Base-by-base conservation (phyloP, 2,113 vertebrate genomes). In the Apodemus speciosus region DNA sequence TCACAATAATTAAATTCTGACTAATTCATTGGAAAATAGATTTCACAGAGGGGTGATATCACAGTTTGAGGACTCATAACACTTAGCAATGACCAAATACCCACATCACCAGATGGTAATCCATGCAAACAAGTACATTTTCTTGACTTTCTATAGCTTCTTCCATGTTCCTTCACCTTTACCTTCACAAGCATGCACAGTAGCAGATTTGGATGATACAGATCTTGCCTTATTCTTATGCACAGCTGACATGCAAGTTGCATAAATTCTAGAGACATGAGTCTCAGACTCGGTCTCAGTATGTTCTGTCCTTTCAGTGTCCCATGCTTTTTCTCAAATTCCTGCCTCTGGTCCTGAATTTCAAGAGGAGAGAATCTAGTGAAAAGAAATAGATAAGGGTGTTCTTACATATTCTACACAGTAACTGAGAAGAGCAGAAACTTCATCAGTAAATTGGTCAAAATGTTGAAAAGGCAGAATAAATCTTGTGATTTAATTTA, bases 1-100 rank as follows among this genome's bases (percentile, higher is more conserved):
- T 0, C 27, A 8, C 2, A 93, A 4, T 2, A 93, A 80, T 56
- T 27, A 62, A 95, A 95, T 95, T 76, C 69, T 35, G 14, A 38
- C 32, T 60, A 53, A 89, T 89, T 79, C 73, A 89, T 72, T 81
- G 90, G 30, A 88, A 87, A 75, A 93, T 76, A 94, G 40, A 72
- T 35, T 84, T 86, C 88, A 71, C 60, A 51, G 64, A 91, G 27
- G 62, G 4, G 40, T 72, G 25, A 87, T 77, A 90, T 88, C 60
- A 20, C 53, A 88, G 43, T 49, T 83, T 93, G 60, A 79, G n/a
- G 69, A 62, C 35, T 93, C 30, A 72, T 68, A 89, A 4, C 30
- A 84, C 18, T 91, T 46, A 64, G 60, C 30, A 60, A 15, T 66
- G 16, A 25, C 38, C 13, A 40, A 30, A 62, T 16, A 3, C 51